Percentiles rank a stretch among this genome's conserved stretches.
Evolutionary conservation across 1,140 invertebrate genomes (phyloP).

Genomic region (Drosophila nigrodunni): DNA sequence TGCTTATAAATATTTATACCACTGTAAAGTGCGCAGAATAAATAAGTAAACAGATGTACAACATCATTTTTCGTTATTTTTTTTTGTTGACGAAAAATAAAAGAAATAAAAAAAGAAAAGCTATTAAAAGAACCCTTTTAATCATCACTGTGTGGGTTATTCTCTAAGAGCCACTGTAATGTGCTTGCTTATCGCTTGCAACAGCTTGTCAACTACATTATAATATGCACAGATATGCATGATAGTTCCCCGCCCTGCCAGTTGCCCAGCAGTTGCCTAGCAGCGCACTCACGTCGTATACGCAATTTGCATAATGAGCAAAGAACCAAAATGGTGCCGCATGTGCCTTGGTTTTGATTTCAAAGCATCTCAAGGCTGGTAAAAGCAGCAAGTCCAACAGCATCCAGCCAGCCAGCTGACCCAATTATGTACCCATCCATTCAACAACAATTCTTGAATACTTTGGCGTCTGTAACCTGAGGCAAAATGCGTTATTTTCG

Average conservation of each 20-base stretch:
- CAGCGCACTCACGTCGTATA: conserved; percentile 64
- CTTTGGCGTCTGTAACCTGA: conserved; percentile 68
- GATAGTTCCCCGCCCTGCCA: conserved; percentile 41
- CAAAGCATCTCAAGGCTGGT: conserved; percentile 31
- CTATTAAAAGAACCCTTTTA: neutral
- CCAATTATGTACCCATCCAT: conserved; percentile 57
- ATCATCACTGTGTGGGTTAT: conserved; percentile 2
- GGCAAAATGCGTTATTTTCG: conserved; percentile 61
- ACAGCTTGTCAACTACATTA: conserved; percentile 67
- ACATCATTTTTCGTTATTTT: neutral
- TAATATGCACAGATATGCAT: conserved; percentile 32
- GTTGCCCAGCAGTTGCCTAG: conserved; percentile 19
- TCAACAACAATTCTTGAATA: conserved; percentile 38
- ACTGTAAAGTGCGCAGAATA: neutral
- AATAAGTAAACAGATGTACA: conserved; percentile 14
- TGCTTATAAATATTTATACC: conserved; percentile 31
- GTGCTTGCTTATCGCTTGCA: conserved; percentile 56
- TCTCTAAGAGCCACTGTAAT: conserved; percentile 4
- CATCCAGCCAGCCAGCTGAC: conserved; percentile 43
- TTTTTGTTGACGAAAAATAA: neutral
- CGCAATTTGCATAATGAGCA: conserved; percentile 77
- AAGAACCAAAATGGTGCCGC: conserved; percentile 43
- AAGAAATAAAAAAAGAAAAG: neutral
- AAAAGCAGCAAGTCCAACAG: conserved; percentile 8
- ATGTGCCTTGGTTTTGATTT: conserved; percentile 39